A percentile compares a stretch with the other conserved stretches of the same genome.
Evolutionary conservation across 2,797 vertebrate species (phyloP).

Genomic region (Tinamus major): DNA sequence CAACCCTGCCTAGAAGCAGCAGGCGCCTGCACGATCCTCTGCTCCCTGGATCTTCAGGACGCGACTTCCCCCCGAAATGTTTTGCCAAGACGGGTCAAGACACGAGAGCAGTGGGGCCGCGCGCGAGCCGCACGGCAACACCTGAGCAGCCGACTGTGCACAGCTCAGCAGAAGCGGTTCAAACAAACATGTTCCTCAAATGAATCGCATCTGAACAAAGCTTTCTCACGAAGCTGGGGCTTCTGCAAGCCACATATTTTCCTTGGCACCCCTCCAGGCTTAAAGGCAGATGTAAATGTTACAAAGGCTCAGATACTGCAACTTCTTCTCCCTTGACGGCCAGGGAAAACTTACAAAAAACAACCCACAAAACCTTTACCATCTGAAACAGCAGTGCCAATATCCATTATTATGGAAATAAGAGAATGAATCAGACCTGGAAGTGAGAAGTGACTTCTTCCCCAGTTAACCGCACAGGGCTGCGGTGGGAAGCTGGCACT

Average conservation of each 20-base stretch:
- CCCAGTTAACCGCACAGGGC: not conserved
- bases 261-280: constrained; percentile 44
- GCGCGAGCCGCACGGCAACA: not conserved
- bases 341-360: constrained; percentile 34
- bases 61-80: not conserved
- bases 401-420: not conserved
- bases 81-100: constrained; percentile 21
- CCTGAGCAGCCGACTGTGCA: constrained; percentile 23
- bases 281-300: constrained; percentile 50
- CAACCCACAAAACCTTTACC: constrained; percentile 29
- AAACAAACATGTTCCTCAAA: not conserved
- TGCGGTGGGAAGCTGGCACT: not conserved
- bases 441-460: not conserved
- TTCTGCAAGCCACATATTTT: constrained; percentile 52
- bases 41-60: not conserved
- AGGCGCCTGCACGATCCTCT: not conserved
- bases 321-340: not conserved
- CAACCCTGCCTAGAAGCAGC: not conserved
- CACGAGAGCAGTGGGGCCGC: accelerated
- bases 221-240: constrained; percentile 32
- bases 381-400: not conserved
- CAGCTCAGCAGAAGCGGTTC: constrained; percentile 19
- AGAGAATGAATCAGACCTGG: not conserved
- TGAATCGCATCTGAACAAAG: not conserved
- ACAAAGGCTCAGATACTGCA: constrained; percentile 18